Evolutionary conservation across 2,797 vertebrate genomes (phyloP), one percentile per base, ranked within the genome.

Genomic region (Gymnodraco acuticeps): DNA sequence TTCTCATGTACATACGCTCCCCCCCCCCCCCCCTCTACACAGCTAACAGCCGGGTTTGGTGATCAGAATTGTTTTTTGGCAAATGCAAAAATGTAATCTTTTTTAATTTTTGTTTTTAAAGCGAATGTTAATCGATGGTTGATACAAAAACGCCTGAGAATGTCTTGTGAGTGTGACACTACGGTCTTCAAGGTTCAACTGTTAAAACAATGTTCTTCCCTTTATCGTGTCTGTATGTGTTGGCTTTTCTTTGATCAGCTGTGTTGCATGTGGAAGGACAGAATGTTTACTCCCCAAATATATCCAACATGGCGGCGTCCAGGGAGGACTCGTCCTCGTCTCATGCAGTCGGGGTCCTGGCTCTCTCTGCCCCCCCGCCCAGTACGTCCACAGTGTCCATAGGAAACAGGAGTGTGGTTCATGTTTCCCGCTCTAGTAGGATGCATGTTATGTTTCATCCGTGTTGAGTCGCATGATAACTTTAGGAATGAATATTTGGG

Each of bases 401-500:
- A 72, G 61, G 62, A 78, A 82, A 80, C 62, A 33, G 59, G 80
- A 80, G 61, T 47, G 75, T 48, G 65, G 70, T 77, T 85, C 84
- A 45, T 68, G 70, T 61, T 67, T 61, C 66, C 61, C 56, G 72
- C 70, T 67, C 75, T 78, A 77, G 73, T 82, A 82, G 76, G 76
- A 85, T 91, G 89, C 91, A 92, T 93, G 92, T 91, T 84, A 13
- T 85, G 81, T 87, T 90, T 91, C 71, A 62, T 84, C 82, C 47
- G 78, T 89, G 90, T 90, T 73, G 81, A 88, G 86, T 90, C 56
- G 88, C 91, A 91, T 91, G 89, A 89, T 80, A 80, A 77, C 70
- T 74, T 38, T 79, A 75, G 84, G 77, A 90, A 87, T 88, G 82
- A 89, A 87, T 87, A 86, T 85, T 80, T 75, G 81, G 48, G 68